These are phyloP conservation scores for Caenorhabditis plicata DNA, from an alignment of 2,888 invertebrate species.

Conservation along the genomic window DNA sequence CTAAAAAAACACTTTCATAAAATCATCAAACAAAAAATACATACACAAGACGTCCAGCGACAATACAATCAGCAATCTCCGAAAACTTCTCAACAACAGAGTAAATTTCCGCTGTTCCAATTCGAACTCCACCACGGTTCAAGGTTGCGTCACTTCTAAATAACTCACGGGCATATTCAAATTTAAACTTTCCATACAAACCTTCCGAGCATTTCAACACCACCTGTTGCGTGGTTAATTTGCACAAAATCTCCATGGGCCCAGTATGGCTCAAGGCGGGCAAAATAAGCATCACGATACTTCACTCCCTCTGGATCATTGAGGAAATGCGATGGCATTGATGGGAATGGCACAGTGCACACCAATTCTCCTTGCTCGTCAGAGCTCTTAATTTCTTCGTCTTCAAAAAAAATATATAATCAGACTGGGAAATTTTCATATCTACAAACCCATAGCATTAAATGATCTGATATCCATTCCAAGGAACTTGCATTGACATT, in stretches of 20 bases:
- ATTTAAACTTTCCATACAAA: background rate
- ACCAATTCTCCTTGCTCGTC: constrained; percentile 71
- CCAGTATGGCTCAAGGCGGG: constrained; percentile 68
- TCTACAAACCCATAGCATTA: constrained; percentile 67
- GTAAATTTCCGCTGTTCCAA: constrained; percentile 73
- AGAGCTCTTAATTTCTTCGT: constrained; percentile 58
- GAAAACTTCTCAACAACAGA: constrained; percentile 70
- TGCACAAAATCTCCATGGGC: constrained; percentile 71
- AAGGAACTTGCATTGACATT: constrained; percentile 70
- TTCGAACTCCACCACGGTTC: constrained; percentile 72
- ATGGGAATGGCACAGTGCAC: constrained; percentile 71
- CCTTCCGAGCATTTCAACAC: constrained; percentile 71
- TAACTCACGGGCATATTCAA: background rate
- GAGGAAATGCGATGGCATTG: constrained; percentile 71
- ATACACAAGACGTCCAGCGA: constrained; percentile 69
- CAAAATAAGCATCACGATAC: constrained; percentile 49
- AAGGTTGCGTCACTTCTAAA: constrained; percentile 70
- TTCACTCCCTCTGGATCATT: constrained; percentile 65
- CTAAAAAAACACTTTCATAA: constrained; percentile 32
- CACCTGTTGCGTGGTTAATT: constrained; percentile 69
- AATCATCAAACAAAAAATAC: constrained; percentile 4
- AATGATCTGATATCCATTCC: constrained; percentile 70
- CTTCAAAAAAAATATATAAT: constrained; percentile 54
- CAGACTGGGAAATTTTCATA: background rate
- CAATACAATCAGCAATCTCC: constrained; percentile 71